Conservation (phyloP, 1,140 invertebrate species). For the Plectrocnemia conspersa region DNA sequence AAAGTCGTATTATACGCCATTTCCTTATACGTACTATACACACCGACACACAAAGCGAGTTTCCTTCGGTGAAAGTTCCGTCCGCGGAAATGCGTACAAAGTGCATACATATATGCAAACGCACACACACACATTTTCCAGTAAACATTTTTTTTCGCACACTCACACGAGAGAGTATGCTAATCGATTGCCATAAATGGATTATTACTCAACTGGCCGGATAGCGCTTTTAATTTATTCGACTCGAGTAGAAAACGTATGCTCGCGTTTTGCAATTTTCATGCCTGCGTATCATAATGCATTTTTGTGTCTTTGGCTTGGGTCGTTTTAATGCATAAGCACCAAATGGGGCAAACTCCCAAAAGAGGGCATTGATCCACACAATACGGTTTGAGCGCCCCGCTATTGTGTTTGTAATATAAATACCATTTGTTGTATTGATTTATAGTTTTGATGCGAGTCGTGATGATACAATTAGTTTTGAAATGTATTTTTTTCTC, state of each 20-base stretch:
- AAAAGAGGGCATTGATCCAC: too few species aligned
- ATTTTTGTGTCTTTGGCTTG: too few species aligned
- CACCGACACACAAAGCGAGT: slow-evolving; percentile 1
- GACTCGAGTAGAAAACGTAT: slow-evolving; percentile 2
- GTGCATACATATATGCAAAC: slow-evolving; percentile 4
- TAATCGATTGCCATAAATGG: slow-evolving; percentile 20
- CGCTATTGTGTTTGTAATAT: neutral
- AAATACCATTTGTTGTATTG: slow-evolving; percentile 8
- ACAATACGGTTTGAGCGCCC: too few species aligned
- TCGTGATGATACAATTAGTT: slow-evolving; percentile 18
- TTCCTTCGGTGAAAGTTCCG: slow-evolving; percentile 22
- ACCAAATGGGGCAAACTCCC: too few species aligned
- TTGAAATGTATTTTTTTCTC: too few species aligned
- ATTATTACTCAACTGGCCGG: slow-evolving; percentile 13
- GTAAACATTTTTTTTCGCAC: slow-evolving; percentile 21
- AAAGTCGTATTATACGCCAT: slow-evolving; percentile 16
- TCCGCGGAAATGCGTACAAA: slow-evolving; percentile 18
- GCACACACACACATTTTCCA: slow-evolving; percentile 6
- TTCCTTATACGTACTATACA: slow-evolving; percentile 17
- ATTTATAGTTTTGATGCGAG: slow-evolving; percentile 7
- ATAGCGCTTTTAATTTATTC: slow-evolving; percentile 20
- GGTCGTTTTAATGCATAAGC: too few species aligned
- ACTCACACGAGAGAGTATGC: slow-evolving; percentile 17
- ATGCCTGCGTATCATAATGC: neutral
- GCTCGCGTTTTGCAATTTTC: slow-evolving; percentile 7